These are phyloP conservation scores for Phalangium opilio DNA, from an alignment of 2,888 invertebrate species.

Conservation along the genomic window DNA sequence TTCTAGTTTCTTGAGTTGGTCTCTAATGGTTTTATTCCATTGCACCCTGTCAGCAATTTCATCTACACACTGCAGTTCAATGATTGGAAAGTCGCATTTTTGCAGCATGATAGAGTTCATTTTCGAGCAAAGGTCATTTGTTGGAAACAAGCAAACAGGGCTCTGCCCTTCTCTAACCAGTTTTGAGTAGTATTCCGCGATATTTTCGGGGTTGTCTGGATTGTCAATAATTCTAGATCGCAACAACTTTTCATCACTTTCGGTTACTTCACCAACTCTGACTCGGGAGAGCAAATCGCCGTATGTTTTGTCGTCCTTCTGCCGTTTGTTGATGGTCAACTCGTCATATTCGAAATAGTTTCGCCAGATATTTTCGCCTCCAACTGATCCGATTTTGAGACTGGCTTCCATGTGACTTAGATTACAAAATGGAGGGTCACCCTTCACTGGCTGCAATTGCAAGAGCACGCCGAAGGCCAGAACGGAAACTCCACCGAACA, in stretches of 20 bases:
- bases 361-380: neutral
- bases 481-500: conserved; percentile 5
- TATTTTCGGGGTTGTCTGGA: too few species aligned
- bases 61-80: neutral
- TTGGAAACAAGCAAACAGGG: too few species aligned
- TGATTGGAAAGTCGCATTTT: too few species aligned
- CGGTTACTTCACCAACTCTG: neutral
- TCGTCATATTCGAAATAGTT: conserved; percentile 1
- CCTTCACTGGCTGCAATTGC: conserved; percentile 4
- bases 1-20: neutral
- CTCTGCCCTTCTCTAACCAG: too few species aligned
- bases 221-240: neutral
- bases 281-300: neutral
- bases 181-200: too few species aligned
- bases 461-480: conserved; percentile 5
- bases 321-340: neutral
- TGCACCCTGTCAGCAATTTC: neutral
- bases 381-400: neutral
- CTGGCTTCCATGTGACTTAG: neutral
- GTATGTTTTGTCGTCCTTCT: neutral
- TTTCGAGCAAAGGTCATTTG: too few species aligned
- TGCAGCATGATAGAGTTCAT: too few species aligned
- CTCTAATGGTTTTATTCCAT: neutral
- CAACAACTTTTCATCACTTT: neutral
- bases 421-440: neutral